Evolutionary conservation across 2,888 invertebrate genomes (phyloP), one percentile per base, ranked within the genome.

Genomic region (Julus scanicus): DNA sequence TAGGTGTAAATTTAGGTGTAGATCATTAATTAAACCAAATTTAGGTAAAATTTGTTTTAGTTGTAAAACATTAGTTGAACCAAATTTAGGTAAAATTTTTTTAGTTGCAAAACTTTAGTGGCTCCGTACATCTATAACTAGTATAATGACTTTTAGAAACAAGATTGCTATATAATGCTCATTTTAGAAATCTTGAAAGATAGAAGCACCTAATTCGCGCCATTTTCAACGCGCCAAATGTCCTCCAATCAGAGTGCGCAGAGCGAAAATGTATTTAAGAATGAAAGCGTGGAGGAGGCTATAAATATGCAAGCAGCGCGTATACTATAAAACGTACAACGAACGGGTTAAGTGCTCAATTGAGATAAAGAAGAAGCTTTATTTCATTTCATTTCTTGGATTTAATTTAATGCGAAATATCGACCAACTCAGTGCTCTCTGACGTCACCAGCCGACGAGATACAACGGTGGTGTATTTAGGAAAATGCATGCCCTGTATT

Each of bases 261-360:
- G 13, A 57, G 57, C 2, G 17, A 17, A 20, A 15, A 8, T 20
- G 63, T 63, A 20, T n/a, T 63, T 63, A 20, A 63, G 63, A 63
- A 63, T 63, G 63, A 63, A 63, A 63, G 63, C 63, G 63, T 63
- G 63, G 63, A n/a, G 20, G 63, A 63, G 63, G 63, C 63, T 63
- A 63, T 63, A 63, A 63, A 63, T 63, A 63, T 63, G 63, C 63
- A 63, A 63, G 63, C 63, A 20, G 63, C 63, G 63, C 20, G 63
- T 63, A 20, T 63, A 63, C 63, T 63, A 63, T 63, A 63, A 63
- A 63, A 63, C 63, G 63, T 63, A 63, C 63, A 63, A 63, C 63
- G 63, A 63, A 63, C 63, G 63, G 63, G 63, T 63, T 63, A 63
- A 63, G 63, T 63, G 17, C 63, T 4, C 63, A 63, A 63, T 63